phyloP scores from a whole-genome alignment of 2,888 invertebrate species.

The Himalopsyche kuldschensis region DNA sequence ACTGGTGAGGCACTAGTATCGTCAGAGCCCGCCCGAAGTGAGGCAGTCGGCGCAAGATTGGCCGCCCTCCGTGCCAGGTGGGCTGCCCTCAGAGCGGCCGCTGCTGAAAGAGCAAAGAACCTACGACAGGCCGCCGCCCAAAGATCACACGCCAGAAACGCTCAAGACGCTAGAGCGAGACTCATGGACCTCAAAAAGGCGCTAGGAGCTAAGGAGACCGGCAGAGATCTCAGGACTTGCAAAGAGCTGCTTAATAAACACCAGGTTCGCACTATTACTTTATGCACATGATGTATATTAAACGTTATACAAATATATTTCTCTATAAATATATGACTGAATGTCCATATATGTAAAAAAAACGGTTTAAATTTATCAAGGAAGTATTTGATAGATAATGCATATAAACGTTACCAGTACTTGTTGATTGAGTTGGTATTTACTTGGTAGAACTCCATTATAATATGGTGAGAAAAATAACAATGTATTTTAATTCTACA shows the following conservation, averaged over 20 bases:
- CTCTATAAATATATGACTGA: too few relatives aligned
- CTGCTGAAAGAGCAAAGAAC: conserved; percentile 64
- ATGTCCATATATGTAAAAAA: too few relatives aligned
- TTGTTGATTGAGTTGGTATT: too few relatives aligned
- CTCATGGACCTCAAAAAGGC: conserved; percentile 82
- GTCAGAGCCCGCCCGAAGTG: conserved; percentile 59
- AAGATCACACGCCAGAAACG: conserved; percentile 69
- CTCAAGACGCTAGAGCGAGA: conserved; percentile 88
- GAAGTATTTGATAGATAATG: too few relatives aligned
- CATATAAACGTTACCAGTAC: too few relatives aligned
- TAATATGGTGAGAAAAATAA: too few relatives aligned
- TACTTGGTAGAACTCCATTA: too few relatives aligned
- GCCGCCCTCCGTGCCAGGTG: conserved; percentile 81
- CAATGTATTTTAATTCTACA: too few relatives aligned
- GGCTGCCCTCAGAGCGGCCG: conserved; percentile 83
- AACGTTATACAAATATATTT: too few relatives aligned
- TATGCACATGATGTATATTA: background rate
- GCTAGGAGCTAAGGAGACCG: conserved; percentile 79
- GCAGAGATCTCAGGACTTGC: conserved; percentile 87
- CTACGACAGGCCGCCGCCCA: conserved; percentile 88
- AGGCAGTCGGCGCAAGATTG: conserved; percentile 81
- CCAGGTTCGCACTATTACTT: conserved; percentile 56
- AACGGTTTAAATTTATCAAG: too few relatives aligned
- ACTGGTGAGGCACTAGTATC: conserved; percentile 54
- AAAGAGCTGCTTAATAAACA: conserved; percentile 89